A percentile compares a stretch with the other conserved stretches of the same genome.
Conservation (phyloP, 2,888 invertebrate species). For the Pterobdella sp. region DNA sequence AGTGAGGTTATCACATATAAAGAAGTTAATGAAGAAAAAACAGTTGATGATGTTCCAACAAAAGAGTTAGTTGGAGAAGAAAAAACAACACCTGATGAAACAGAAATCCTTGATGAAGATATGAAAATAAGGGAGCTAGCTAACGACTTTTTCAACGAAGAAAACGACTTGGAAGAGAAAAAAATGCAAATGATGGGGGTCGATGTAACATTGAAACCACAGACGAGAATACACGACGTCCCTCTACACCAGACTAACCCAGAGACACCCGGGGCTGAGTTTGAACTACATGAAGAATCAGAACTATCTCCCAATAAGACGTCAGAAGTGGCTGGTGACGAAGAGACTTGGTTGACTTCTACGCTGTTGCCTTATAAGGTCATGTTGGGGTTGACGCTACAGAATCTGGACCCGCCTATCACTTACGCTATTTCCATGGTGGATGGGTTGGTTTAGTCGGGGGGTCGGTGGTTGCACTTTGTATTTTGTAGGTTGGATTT, state of each 20-base stretch:
- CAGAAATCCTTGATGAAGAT: not conserved
- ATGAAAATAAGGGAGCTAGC: not conserved
- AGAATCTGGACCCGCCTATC: conserved; percentile 15
- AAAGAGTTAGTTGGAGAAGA: not conserved
- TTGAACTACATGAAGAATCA: too few species aligned
- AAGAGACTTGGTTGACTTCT: not conserved
- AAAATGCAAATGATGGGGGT: not conserved
- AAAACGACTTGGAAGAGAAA: not conserved
- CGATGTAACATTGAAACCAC: too few species aligned
- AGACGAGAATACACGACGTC: too few species aligned
- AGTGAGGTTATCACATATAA: not conserved
- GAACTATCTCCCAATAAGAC: too few species aligned
- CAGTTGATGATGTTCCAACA: not conserved
- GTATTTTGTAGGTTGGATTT: not conserved
- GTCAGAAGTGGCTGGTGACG: not conserved
- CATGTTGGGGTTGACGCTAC: not conserved
- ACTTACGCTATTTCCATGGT: conserved; percentile 3
- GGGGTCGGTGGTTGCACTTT: not conserved
- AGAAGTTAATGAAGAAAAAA: not conserved
- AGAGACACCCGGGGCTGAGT: not conserved
- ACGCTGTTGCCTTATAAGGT: conserved; percentile 11
- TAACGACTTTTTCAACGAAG: not conserved
- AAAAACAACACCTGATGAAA: not conserved
- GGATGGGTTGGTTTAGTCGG: not conserved
- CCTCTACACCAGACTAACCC: not conserved